A percentile compares a stretch with the other conserved stretches of the same genome.
These are phyloP conservation scores for Sarcophilus harrisii DNA, from an alignment of 2,797 vertebrate genomes.

Conservation along the genomic window DNA sequence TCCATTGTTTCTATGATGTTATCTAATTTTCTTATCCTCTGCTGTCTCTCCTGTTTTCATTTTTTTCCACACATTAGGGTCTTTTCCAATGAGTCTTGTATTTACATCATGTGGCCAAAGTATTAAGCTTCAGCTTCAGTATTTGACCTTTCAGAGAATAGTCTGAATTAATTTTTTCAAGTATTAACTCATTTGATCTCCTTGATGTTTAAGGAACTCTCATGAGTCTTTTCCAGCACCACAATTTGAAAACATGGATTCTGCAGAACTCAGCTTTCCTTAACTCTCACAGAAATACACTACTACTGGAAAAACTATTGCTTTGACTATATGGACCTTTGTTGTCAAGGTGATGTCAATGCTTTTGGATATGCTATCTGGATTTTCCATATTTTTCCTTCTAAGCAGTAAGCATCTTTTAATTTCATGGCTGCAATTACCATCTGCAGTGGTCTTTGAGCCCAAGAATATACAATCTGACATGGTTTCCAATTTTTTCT, in stretches of 20 bases:
- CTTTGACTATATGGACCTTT: neutral
- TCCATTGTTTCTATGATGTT: neutral
- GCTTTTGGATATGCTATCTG: neutral
- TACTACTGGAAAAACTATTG: neutral
- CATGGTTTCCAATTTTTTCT: neutral
- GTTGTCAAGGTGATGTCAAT: neutral
- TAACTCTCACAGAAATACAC: neutral
- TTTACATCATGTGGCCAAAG: neutral
- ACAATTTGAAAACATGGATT: neutral
- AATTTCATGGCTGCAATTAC: neutral
- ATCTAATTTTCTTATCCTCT: neutral
- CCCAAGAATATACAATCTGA: neutral
- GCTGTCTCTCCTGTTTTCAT: neutral
- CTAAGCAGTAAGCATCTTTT: neutral
- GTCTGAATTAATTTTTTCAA: neutral
- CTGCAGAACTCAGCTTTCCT: neutral
- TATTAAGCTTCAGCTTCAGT: neutral
- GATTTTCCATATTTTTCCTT: neutral
- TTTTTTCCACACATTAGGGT: neutral
- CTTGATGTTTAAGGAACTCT: neutral
- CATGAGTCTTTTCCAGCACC: neutral
- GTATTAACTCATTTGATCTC: neutral
- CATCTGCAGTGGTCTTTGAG: neutral
- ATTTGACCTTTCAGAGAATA: neutral
- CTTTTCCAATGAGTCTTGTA: neutral